Base-by-base conservation (phyloP, 2,888 invertebrate species). In the Blastobasis adustella region DNA sequence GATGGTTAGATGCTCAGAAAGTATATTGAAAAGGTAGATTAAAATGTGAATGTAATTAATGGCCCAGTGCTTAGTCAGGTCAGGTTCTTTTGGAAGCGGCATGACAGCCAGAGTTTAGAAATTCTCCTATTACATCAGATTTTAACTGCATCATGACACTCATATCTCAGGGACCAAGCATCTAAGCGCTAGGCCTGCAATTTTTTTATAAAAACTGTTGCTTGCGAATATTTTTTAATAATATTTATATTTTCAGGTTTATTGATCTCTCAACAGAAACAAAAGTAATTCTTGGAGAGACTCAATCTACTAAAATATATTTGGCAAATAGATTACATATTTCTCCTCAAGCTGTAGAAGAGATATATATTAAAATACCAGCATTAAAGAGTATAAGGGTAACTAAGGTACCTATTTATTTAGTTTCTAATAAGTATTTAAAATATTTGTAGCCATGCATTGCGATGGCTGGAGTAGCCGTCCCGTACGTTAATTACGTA, bases 1-100 rank as follows among this genome's bases (percentile, higher is more conserved):
- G 92, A 92, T 92, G 91, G 90, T 92, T 40, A 79, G 92, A 58
- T 92, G 92, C 66, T 82, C 91, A 23, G 90, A 91, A 59, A 71
- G 81, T 36, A 83, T 90, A 61, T 71, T 92, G 44, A 77, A 89
- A 56, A 91, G 90, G 92, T 92, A 75, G 38, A 37, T 51, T 47
- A 6, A 45, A 2, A 7, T 36, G 8, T 45, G 36, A 7, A 10
- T 36, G 6, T n/a, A 36, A 6, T 44, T 10, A 44, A 44, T 6
- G 10, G 10, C 9, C 44, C 4, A 44, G 6, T 37, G 42, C 4
- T n/a, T 43, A 6, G 38, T 9, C 40, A 41, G 38, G 23, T n/a
- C 10, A 51, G n/a, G 7, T 36, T 46, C 36, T 46, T 46, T 38
- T 4, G 10, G 47, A 8, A 45, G 8, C 10, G 10, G 6, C 23